phyloP scores from a whole-genome alignment of 2,113 vertebrate species.

The Tachycineta bicolor region DNA sequence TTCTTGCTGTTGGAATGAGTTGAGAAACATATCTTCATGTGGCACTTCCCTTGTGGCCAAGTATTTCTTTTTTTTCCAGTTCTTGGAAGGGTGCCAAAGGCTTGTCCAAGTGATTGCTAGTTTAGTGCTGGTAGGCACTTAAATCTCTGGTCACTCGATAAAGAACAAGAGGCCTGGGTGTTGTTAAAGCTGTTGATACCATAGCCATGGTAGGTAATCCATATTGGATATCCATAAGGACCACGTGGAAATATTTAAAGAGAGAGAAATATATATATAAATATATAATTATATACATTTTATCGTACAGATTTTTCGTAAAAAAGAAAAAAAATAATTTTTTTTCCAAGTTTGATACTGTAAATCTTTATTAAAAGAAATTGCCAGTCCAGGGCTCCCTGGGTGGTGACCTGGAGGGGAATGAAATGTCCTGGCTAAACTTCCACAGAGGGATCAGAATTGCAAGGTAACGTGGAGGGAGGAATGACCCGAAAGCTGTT shows the following conservation, averaged over 20 bases:
- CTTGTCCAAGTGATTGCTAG: slow-evolving; percentile 60
- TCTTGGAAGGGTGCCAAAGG: slow-evolving; percentile 62
- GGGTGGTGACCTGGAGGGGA: slow-evolving; percentile 60
- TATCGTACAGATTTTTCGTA: slow-evolving; percentile 84
- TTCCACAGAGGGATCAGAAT: slow-evolving; percentile 57
- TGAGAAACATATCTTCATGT: slow-evolving; percentile 25
- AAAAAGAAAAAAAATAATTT: slow-evolving; percentile 64
- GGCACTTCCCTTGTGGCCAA: slow-evolving; percentile 39
- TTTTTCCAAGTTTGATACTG: slow-evolving; percentile 78
- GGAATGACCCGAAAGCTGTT: slow-evolving; percentile 45
- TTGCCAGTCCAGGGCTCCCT: slow-evolving; percentile 70
- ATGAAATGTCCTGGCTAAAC: slow-evolving; percentile 18
- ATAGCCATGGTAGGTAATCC: slow-evolving; percentile 91
- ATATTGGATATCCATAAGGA: slow-evolving; percentile 95
- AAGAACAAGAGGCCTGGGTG: slow-evolving; percentile 57
- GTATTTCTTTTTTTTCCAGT: slow-evolving; percentile 44
- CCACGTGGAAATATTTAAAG: slow-evolving; percentile 83
- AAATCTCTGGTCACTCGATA: slow-evolving; percentile 55
- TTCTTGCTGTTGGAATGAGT: slow-evolving; percentile 43
- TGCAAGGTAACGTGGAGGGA: slow-evolving; percentile 42
- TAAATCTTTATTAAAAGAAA: slow-evolving; percentile 72
- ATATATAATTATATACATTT: slow-evolving; percentile 79
- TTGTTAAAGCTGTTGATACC: slow-evolving; percentile 71
- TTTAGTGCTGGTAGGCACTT: slow-evolving; percentile 51
- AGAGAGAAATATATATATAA: slow-evolving; percentile 85